phyloP scores from a whole-genome alignment of 2,797 vertebrate genomes.

The Notolabrus celidotus region DNA sequence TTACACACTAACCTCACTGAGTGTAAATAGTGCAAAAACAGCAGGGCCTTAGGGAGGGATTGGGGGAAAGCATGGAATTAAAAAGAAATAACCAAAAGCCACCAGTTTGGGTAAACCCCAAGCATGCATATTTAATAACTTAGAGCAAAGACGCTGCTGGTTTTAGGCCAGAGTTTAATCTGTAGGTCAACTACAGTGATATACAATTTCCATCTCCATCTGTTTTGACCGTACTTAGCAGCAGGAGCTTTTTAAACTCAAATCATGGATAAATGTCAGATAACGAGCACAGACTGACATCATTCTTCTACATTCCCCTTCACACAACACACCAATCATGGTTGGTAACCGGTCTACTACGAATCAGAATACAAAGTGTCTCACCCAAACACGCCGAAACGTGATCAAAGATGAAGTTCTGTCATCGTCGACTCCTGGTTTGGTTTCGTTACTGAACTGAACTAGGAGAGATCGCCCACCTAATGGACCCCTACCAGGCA shows the following conservation, averaged over 20 bases:
- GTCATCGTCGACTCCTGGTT: neutral
- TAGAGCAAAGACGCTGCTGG: neutral
- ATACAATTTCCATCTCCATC: conserved; percentile 6
- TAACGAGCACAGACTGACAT: neutral
- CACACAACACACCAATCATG: neutral
- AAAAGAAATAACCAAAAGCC: conserved; percentile 20
- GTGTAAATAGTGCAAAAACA: conserved; percentile 41
- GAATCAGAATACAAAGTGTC: neutral
- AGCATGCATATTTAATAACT: conserved; percentile 23
- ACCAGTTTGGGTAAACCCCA: conserved; percentile 5
- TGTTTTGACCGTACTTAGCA: conserved; percentile 12
- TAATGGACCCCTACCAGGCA: conserved; percentile 34
- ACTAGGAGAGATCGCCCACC: conserved; percentile 32
- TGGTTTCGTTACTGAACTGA: conserved; percentile 43
- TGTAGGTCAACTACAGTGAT: conserved; percentile 13
- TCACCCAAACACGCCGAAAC: neutral
- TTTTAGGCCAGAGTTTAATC: neutral
- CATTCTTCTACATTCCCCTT: neutral
- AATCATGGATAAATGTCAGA: conserved; percentile 2
- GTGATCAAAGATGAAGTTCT: neutral
- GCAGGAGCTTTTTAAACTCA: neutral
- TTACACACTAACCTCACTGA: conserved; percentile 23
- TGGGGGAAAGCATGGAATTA: conserved; percentile 17
- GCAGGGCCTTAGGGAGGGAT: conserved; percentile 13
- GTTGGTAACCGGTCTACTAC: neutral